phyloP scores from a whole-genome alignment of 2,797 vertebrate genomes.

The Sternotherus odoratus region DNA sequence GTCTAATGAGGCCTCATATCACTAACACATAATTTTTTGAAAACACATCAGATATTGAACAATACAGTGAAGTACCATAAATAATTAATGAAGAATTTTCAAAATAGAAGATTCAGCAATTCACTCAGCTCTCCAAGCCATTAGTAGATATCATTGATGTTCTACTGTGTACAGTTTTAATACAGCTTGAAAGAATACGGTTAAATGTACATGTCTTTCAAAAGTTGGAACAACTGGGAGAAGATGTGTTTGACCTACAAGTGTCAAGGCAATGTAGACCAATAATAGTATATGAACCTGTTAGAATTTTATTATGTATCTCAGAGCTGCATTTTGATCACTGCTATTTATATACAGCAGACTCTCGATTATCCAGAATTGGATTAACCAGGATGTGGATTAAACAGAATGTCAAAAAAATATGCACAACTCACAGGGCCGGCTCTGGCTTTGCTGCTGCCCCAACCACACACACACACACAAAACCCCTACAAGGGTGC shows the following conservation, averaged over 20 bases:
- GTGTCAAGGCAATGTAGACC: background rate
- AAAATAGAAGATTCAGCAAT: background rate
- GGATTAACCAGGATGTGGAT: too few species aligned
- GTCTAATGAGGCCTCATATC: background rate
- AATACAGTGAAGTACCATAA: background rate
- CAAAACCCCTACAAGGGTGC: too few species aligned
- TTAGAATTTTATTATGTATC: background rate
- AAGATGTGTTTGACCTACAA: background rate
- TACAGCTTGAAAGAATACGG: background rate
- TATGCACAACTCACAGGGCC: too few species aligned
- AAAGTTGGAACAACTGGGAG: background rate
- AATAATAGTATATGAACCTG: background rate
- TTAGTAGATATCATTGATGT: too few species aligned
- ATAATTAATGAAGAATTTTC: too few species aligned
- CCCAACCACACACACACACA: too few species aligned
- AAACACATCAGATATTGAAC: background rate
- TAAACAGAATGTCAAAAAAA: too few species aligned
- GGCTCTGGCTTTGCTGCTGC: too few species aligned
- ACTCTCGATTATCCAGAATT: too few species aligned
- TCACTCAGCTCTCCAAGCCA: background rate
- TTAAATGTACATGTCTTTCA: background rate
- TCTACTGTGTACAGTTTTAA: too few species aligned
- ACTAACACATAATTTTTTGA: background rate
- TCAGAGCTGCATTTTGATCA: background rate
- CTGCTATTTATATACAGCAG: too few species aligned